Base-by-base conservation (phyloP, 30 jellyfish, hydroid and myxozoan species). In the Hydractinia echinata region DNA sequence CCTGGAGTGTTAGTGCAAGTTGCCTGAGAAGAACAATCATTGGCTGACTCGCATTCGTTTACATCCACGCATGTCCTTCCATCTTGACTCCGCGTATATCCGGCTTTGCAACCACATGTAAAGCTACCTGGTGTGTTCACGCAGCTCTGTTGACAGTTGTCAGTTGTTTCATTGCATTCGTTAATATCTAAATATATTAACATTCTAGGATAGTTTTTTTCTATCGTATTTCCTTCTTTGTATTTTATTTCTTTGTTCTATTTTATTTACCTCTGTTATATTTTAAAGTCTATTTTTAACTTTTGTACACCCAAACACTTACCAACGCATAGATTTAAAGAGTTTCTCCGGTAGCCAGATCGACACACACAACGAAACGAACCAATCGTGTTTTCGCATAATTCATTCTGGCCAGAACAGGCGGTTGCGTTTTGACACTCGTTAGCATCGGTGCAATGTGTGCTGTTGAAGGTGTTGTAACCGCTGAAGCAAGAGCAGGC, bases 1-100 rank as follows among this genome's bases (percentile, higher is more conserved):
- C 86, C 89, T 20, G 72, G 55, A n/a, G 92, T 62, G 53, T 30
- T 19, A 50, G 82, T 16, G 49, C 86, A 78, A 19, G 86, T 54
- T 9, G 86, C 86, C 60, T 78, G 60, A 8, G 54, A 8, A 19
- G 18, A 54, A 44, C 62, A 44, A 51, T 44, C 50, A 58, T 61
- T 10, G 15, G 6, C 16, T 5, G 58, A 18, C 76, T 10, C 16
- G 19, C 84, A 76, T 76, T 76, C 84, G 49, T 76, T 54, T 51
- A 76, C 49, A 54, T 76, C 84, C 10, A 18, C 10, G 49, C 84
- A 76, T 6, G 77, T 54, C 20, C 15, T 53, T 19, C 5, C 76
- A 76, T 76, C 84, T 49, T 4, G 20, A 51, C 71, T 48, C 18
- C n/a, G 61, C 30, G 56, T 18, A 14, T 18, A 72, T 18, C 81